Evolutionary conservation across 2,888 invertebrate genomes (phyloP).

Genomic region (Ptycholaimellus sp.): DNA sequence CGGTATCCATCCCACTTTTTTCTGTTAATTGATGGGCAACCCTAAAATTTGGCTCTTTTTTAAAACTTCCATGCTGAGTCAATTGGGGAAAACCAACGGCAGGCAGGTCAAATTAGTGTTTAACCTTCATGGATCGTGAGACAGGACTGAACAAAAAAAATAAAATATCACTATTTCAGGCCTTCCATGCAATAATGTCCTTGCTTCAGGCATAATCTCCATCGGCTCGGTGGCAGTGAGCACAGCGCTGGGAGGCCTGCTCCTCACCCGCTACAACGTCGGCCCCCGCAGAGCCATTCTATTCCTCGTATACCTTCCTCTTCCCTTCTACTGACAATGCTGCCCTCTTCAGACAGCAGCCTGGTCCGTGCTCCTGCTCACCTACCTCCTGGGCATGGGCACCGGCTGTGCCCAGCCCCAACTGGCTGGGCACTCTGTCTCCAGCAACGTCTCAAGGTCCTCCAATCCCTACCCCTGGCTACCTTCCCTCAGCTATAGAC

Average conservation of each 20-base stretch:
- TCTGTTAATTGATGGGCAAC: neutral
- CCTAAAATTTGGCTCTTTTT: no score
- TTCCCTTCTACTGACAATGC: no score
- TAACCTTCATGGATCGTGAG: no score
- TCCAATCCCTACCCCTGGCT: no score
- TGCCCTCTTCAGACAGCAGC: no score
- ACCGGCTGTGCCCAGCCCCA: slow-evolving; percentile 3
- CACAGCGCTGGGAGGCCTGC: slow-evolving; percentile 15
- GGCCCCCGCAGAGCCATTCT: slow-evolving; percentile 7
- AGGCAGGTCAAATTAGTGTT: no score
- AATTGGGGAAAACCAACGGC: no score
- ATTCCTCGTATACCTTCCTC: no score
- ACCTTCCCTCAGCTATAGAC: no score
- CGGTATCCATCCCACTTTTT: no score
- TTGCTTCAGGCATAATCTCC: slow-evolving; percentile 12
- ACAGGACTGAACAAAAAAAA: neutral
- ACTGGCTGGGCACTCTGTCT: neutral
- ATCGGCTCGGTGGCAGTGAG: slow-evolving; percentile 16
- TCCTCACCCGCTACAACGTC: slow-evolving; percentile 12
- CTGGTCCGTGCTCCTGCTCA: slow-evolving; percentile 10
- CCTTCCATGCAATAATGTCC: neutral
- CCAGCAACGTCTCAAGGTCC: neutral
- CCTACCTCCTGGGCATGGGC: slow-evolving; percentile 3
- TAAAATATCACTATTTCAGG: neutral
- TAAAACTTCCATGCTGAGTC: no score